phyloP scores from a whole-genome alignment of 2,888 invertebrate genomes.

The Lasioglossum malachurum region DNA sequence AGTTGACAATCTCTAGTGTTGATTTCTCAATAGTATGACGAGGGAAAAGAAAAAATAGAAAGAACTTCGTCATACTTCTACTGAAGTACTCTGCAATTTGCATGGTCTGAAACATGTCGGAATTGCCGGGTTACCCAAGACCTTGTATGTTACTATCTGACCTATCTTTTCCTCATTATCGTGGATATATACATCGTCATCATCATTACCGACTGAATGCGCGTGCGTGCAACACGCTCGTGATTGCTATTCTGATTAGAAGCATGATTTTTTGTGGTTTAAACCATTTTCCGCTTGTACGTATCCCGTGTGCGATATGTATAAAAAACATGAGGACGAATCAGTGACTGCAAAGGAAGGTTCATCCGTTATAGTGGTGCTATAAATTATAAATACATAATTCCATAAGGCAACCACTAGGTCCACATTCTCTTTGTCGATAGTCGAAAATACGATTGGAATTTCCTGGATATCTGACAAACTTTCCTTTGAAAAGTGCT shows the following conservation, averaged over 20 bases:
- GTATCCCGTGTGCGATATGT: too few relatives aligned
- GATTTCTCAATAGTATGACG: not conserved
- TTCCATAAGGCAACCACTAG: too few relatives aligned
- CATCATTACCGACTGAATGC: not conserved
- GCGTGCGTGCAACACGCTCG: not conserved
- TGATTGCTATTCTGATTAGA: not conserved
- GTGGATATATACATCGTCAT: not conserved
- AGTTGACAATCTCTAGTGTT: not conserved
- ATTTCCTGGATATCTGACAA: too few relatives aligned
- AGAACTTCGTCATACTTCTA: not conserved
- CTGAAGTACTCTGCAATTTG: not conserved
- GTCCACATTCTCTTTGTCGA: too few relatives aligned
- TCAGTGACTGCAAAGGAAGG: not conserved
- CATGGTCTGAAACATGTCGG: not conserved
- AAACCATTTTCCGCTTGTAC: not conserved
- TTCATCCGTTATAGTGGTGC: not conserved
- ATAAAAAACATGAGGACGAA: not conserved
- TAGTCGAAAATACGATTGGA: too few relatives aligned
- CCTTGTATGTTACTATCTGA: not conserved
- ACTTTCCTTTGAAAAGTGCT: too few relatives aligned
- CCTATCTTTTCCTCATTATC: conserved; percentile 1
- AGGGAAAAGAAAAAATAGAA: not conserved
- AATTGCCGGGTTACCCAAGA: not conserved
- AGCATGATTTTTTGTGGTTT: not conserved
- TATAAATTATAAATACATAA: too few relatives aligned